A percentile compares a stretch with the other conserved stretches of the same genome.
Evolutionary conservation across 2,797 vertebrate species (phyloP).

Genomic region (Babyrousa celebensis): DNA sequence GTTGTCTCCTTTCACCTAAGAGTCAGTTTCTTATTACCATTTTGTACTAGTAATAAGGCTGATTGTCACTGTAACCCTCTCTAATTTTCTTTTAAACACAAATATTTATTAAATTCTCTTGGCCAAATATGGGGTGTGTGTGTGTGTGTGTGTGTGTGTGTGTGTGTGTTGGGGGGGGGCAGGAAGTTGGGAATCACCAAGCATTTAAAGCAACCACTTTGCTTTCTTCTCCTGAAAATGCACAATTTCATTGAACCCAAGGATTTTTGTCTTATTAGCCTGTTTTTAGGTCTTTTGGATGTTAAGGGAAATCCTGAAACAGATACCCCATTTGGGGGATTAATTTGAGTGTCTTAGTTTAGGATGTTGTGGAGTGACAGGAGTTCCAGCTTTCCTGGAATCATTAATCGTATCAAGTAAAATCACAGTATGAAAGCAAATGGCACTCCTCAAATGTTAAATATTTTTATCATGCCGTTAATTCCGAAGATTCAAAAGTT

Average conservation of each 20-base stretch:
- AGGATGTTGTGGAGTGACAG: conserved; percentile 26
- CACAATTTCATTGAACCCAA: conserved; percentile 8
- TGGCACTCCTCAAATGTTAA: background rate
- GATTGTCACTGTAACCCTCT: background rate
- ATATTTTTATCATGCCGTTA: background rate
- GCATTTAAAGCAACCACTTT: background rate
- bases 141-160: background rate
- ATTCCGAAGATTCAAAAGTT: background rate
- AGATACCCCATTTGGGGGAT: conserved; percentile 3
- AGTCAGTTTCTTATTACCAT: background rate
- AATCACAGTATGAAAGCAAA: conserved; percentile 18
- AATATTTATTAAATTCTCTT: conserved; percentile 4
- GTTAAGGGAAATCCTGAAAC: background rate
- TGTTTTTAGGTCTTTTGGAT: conserved; percentile 3
- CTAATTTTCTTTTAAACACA: background rate
- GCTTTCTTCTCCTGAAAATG: conserved; percentile 38
- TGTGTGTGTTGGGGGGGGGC: too few relatives aligned
- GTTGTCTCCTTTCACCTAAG: conserved; percentile 11
- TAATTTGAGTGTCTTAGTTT: background rate
- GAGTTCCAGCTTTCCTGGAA: background rate
- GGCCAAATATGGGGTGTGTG: background rate
- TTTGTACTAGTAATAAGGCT: background rate
- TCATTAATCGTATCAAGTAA: conserved; percentile 13
- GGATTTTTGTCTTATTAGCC: background rate
- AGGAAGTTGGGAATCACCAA: background rate